Evolutionary conservation across 2,797 vertebrate species (phyloP), one percentile per base, ranked within the genome.

Genomic region (Hippoglossus hippoglossus): DNA sequence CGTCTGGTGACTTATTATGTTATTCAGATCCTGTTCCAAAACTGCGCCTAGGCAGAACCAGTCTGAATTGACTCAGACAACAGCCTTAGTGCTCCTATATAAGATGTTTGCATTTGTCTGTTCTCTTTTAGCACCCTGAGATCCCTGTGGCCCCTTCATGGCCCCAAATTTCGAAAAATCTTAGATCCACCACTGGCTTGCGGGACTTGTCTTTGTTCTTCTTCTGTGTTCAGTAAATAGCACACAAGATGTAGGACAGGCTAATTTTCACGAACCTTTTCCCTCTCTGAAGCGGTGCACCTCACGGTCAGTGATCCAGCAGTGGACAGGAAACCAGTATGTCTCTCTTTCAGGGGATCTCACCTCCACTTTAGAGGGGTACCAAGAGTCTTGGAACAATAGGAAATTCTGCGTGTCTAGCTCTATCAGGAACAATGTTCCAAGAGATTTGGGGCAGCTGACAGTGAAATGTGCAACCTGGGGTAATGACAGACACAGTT

Each of bases 271-370:
- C 78, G 22, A 39, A 91, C 90, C 91, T 89, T n/a, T 83, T 58
- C 50, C 90, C 26, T 88, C 92, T 46, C 70, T 90, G 82, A 88
- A 91, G 55, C 41, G 6, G 6, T 87, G 61, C 65, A 83, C 76
- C 3, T 79, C 3, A 1, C 8, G 39, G 68, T 85, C 79, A 21
- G 1, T 3, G 13, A 90, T 90, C 86, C 88, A 91, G 39, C 63
- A 63, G 71, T 90, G 79, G 59, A 93, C 41, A 2, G 88, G 89
- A 19, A 92, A 89, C 19, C 10, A 57, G 68, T 76, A 86, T 18
- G 2, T 49, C 16, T 73, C 1, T 53, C 79, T 81, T 10, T 89
- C 80, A 0, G 82, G 84, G 5, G 79, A 80, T 63, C 67, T 71
- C 13, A 92, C 75, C 15, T 75, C 51, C 8, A 92, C 80, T 24